phyloP scores from a whole-genome alignment of 2,113 vertebrate species.

The Rhineura floridana region DNA sequence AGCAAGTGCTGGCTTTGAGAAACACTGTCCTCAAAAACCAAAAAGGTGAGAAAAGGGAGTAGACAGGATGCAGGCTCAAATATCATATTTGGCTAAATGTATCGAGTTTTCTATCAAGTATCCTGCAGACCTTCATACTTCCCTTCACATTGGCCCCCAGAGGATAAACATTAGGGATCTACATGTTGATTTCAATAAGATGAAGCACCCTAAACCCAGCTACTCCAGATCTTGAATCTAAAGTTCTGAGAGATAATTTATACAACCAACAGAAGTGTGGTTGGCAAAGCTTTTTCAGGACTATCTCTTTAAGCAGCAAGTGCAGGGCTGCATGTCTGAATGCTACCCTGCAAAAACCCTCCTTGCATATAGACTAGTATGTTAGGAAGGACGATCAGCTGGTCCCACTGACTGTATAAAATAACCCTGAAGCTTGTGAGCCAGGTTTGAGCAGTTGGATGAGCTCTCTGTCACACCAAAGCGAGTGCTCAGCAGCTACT shows the following conservation, averaged over 20 bases:
- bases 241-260: neutral
- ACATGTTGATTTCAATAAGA: neutral
- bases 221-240: neutral
- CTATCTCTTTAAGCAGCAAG: neutral
- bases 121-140: neutral
- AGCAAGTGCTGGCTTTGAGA: neutral
- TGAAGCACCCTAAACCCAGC: neutral
- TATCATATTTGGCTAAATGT: neutral
- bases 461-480: neutral
- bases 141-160: no score
- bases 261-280: neutral
- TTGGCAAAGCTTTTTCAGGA: neutral
- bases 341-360: neutral
- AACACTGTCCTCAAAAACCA: neutral
- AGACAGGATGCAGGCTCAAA: neutral
- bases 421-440: no score
- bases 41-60: slow-evolving; percentile 7
- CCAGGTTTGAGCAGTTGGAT: neutral
- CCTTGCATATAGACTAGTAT: neutral
- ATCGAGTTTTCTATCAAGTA: neutral
- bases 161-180: neutral
- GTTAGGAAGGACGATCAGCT: neutral
- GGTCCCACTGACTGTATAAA: neutral
- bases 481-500: neutral
- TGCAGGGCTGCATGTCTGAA: neutral